Evolutionary conservation across 2,888 invertebrate species (phyloP).

Genomic region (Yponomeuta cagnagella): DNA sequence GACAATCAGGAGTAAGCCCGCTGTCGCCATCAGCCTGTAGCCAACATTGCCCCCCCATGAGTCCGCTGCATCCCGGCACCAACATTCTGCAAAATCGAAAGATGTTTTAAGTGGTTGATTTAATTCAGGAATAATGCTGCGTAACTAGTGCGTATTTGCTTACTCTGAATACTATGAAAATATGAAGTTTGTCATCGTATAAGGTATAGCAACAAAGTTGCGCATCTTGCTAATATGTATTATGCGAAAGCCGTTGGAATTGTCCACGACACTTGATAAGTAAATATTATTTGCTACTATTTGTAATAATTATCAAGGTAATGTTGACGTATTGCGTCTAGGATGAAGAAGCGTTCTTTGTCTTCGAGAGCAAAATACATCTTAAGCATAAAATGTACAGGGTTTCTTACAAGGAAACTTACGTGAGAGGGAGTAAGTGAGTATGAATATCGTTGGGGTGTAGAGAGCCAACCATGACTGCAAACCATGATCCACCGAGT

Average conservation of each 20-base stretch:
- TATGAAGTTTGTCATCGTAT: too few relatives aligned
- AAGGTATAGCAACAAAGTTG: background rate
- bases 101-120: background rate
- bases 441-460: constrained; percentile 53
- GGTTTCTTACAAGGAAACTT: constrained; percentile 28
- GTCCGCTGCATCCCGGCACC: constrained; percentile 68
- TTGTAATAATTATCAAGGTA: background rate
- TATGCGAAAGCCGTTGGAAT: background rate
- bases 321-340: background rate
- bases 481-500: constrained; percentile 43
- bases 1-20: constrained; percentile 48
- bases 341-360: background rate
- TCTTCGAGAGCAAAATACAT: background rate
- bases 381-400: background rate
- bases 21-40: constrained; percentile 52
- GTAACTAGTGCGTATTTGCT: too few relatives aligned
- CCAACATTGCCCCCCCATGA: constrained; percentile 62
- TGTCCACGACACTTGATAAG: background rate
- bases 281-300: background rate
- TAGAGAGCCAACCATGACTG: constrained; percentile 53
- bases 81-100: constrained; percentile 52
- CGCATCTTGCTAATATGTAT: background rate
- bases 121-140: too few relatives aligned
- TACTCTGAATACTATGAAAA: too few relatives aligned
- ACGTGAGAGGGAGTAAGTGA: constrained; percentile 60